Conservation (phyloP, 1,140 invertebrate species). For the Drosophila nikananu region DNA sequence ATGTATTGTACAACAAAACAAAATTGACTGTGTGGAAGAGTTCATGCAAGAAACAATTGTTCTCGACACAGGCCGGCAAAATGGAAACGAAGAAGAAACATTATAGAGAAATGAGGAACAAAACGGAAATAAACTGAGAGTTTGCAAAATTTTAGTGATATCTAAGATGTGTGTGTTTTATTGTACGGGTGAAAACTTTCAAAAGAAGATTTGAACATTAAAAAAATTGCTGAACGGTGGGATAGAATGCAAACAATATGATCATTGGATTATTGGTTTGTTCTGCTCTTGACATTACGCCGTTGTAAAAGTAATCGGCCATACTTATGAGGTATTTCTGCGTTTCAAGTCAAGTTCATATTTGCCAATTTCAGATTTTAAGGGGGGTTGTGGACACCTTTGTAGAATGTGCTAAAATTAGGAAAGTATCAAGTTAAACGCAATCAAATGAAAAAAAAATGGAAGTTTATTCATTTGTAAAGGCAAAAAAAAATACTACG, state of each 20-base stretch:
- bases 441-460: too few species aligned
- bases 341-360: too few species aligned
- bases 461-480: too few species aligned
- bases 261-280: too few species aligned
- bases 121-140: slow-evolving; percentile 59
- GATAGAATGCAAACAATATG: background rate
- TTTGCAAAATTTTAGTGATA: slow-evolving; percentile 72
- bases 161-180: slow-evolving; percentile 20
- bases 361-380: too few species aligned
- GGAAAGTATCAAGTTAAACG: too few species aligned
- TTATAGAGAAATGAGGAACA: slow-evolving; percentile 11
- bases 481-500: too few species aligned
- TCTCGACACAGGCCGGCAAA: slow-evolving; percentile 29
- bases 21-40: slow-evolving; percentile 42
- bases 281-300: too few species aligned
- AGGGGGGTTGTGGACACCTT: too few species aligned
- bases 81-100: background rate
- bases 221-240: background rate
- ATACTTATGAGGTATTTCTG: too few species aligned
- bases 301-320: too few species aligned
- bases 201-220: background rate
- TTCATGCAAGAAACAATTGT: slow-evolving; percentile 31
- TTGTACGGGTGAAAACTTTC: background rate
- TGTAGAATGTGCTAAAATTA: too few species aligned
- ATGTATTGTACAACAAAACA: slow-evolving; percentile 66